Percentiles rank a stretch among this genome's conserved stretches.
Evolutionary conservation across 2,113 vertebrate genomes (phyloP).

Genomic region (Hydropotes inermis): DNA sequence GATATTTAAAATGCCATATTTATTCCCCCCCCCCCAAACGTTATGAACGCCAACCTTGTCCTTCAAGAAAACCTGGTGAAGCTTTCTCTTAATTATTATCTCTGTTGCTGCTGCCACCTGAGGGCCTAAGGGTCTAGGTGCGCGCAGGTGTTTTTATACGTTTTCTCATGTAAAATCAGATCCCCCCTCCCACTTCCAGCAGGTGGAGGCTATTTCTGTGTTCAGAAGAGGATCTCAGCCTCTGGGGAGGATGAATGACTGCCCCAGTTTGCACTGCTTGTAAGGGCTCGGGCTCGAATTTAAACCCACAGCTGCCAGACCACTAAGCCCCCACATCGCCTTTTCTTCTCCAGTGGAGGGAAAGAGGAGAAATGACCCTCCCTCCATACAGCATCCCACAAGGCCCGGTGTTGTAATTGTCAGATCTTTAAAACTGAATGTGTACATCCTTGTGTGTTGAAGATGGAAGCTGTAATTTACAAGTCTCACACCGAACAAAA

Average conservation of each 20-base stretch:
- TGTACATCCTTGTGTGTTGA: not conserved
- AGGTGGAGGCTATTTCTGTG: not conserved
- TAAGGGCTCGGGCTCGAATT: not conserved
- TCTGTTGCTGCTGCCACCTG: not conserved
- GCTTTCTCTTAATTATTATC: not conserved
- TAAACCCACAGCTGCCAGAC: not conserved
- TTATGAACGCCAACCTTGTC: not conserved
- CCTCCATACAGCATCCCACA: not conserved
- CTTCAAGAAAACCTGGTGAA: not conserved
- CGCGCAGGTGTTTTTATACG: not conserved
- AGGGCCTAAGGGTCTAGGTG: not conserved
- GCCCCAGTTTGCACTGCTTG: not conserved
- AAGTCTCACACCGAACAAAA: conserved; percentile 24
- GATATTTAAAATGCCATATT: not conserved
- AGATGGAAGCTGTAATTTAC: conserved; percentile 19
- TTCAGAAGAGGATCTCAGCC: not conserved
- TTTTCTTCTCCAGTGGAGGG: not conserved
- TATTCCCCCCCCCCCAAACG: not conserved
- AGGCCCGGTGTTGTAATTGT: not conserved
- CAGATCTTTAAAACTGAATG: not conserved
- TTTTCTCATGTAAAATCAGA: not conserved
- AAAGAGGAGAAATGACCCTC: not conserved
- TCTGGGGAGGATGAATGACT: not conserved
- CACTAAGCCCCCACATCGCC: too few relatives aligned
- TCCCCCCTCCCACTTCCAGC: not conserved